phyloP scores from a whole-genome alignment of 2,797 vertebrate species.

The Phaenicophaeus curvirostris region DNA sequence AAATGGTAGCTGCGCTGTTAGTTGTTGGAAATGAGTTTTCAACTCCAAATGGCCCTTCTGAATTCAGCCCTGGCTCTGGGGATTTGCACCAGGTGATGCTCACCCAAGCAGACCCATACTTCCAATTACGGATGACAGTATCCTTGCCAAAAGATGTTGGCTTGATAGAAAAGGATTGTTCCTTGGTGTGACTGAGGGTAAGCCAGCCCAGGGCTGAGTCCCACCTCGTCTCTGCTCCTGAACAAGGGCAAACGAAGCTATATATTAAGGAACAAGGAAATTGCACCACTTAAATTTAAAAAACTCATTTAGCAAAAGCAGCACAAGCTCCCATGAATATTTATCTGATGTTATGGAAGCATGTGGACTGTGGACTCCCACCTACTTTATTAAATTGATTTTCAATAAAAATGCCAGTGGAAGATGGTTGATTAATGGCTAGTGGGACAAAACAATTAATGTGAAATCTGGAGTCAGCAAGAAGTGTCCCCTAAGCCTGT shows the following conservation, averaged over 20 bases:
- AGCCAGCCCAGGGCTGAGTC: neutral
- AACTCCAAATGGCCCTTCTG: neutral
- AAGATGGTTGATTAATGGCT: slow-evolving; percentile 59
- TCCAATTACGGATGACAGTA: neutral
- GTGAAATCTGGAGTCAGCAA: slow-evolving; percentile 51
- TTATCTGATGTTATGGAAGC: slow-evolving; percentile 55
- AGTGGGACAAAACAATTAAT: neutral
- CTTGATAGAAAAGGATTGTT: neutral
- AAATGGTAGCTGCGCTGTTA: neutral
- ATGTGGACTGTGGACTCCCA: slow-evolving; percentile 52
- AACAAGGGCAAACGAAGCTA: slow-evolving; percentile 26
- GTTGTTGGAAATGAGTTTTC: neutral
- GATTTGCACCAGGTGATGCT: rapidly evolving
- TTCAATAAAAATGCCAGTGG: slow-evolving; percentile 64
- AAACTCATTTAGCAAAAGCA: slow-evolving; percentile 57
- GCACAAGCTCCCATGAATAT: slow-evolving; percentile 56
- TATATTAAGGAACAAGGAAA: slow-evolving; percentile 40
- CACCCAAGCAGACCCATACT: neutral
- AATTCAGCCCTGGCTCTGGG: neutral
- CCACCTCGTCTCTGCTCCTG: neutral
- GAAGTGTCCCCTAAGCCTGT: neutral
- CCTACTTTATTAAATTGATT: slow-evolving; percentile 71
- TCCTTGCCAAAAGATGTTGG: neutral
- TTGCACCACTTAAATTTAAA: slow-evolving; percentile 53
- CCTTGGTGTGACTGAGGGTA: neutral